Conservation (phyloP, 2,113 vertebrate species). For the Tragulus kanchil region DNA sequence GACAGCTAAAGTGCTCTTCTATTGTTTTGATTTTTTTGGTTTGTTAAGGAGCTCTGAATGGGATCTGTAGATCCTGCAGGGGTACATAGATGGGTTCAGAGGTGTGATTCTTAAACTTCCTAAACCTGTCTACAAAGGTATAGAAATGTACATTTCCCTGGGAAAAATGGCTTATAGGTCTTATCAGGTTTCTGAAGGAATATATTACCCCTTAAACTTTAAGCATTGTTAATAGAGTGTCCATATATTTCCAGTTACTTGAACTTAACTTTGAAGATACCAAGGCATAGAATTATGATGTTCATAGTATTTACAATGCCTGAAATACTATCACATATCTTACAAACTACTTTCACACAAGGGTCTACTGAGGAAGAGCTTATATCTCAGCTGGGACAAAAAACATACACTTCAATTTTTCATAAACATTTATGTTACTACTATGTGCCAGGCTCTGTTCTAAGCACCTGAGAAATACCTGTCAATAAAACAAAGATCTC, state of each 20-base stretch:
- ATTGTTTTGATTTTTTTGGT: background rate
- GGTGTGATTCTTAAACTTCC: background rate
- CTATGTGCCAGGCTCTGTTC: background rate
- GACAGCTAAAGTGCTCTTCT: background rate
- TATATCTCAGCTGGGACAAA: conserved; percentile 1
- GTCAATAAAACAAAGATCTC: conserved; percentile 19
- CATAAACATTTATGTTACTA: conserved; percentile 25
- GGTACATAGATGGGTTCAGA: background rate
- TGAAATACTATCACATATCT: background rate
- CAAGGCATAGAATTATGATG: background rate
- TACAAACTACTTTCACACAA: background rate
- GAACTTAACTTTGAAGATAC: background rate
- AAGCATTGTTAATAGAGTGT: background rate
- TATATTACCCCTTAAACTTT: background rate
- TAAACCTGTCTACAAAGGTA: background rate
- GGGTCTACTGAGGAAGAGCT: background rate
- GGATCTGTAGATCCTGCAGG: background rate
- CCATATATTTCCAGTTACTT: background rate
- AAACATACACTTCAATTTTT: background rate
- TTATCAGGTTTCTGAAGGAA: conserved; percentile 9
- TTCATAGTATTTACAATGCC: conserved; percentile 14
- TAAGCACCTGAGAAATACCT: background rate
- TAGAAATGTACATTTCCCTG: background rate
- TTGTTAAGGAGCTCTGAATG: background rate
- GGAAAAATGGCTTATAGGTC: background rate